Conservation (phyloP, 2,888 invertebrate species). For the Sarcophaga variegata region DNA sequence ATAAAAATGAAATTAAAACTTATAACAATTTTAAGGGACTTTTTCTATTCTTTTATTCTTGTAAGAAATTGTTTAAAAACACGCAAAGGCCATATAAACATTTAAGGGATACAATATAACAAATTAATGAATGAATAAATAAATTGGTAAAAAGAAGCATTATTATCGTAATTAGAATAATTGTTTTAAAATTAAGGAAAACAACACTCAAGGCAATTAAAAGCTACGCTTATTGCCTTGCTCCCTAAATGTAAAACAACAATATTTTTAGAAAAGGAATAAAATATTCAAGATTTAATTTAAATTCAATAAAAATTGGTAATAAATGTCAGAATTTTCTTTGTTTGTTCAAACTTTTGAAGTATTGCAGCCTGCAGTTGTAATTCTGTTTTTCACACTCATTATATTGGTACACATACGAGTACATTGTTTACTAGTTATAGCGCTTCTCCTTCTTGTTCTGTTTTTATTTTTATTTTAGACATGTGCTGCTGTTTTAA, state of each 20-base stretch:
- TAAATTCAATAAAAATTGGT: too few relatives aligned
- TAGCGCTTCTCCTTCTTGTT: background rate
- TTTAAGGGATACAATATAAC: background rate
- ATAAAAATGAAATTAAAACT: background rate
- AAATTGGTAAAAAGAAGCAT: too few relatives aligned
- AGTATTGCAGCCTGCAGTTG: background rate
- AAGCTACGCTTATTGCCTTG: too few relatives aligned
- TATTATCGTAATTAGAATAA: too few relatives aligned
- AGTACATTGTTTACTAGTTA: background rate
- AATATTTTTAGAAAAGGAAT: too few relatives aligned
- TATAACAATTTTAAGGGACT: background rate
- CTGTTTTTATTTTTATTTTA: background rate
- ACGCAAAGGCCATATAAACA: background rate
- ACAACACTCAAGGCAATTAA: too few relatives aligned
- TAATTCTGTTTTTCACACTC: background rate
- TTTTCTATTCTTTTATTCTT: background rate
- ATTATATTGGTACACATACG: background rate
- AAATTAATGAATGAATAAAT: too few relatives aligned
- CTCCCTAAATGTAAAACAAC: too few relatives aligned
- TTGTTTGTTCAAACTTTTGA: too few relatives aligned
- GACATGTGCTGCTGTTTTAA: background rate
- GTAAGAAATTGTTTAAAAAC: background rate
- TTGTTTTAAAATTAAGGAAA: too few relatives aligned
- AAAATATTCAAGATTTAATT: too few relatives aligned
- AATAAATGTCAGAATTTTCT: too few relatives aligned